Evolutionary conservation across 1,140 invertebrate genomes (phyloP), one percentile per base, ranked within the genome.

Genomic region (Bradysia coprophila): DNA sequence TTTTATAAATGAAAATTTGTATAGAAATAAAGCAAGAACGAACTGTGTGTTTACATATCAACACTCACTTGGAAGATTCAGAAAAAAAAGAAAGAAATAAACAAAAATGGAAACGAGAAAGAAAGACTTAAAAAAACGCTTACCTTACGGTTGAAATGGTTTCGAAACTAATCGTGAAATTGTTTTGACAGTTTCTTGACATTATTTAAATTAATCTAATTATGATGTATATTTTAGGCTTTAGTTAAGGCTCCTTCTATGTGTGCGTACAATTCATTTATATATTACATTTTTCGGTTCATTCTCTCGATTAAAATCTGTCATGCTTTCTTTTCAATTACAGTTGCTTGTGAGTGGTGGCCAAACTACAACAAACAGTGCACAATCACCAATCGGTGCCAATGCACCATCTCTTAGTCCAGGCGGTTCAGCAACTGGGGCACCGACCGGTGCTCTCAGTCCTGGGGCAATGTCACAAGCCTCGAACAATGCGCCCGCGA

Each of bases 341-440:
- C 71, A 83, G 81, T 67, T 83, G 56, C 64, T 84, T 4, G 56
- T 73, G 72, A 46, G 75, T 72, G 24, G 73, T 76, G 48, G 68
- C 43, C 61, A 66, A 42, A 66, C 67, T 36, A 79, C 74, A 41
- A 71, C 71, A 48, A 65, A 67, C 46, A 73, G 63, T 24, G 63
- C 62, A 15, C 48, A 51, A 42, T 54, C 58, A 43, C 66, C 65
- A 40, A 57, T 61, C 33, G 72, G 71, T 49, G 71, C 70, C 24
- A 67, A 67, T 46, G 61, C 59, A 42, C 62, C 67, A 41, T 68
- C 72, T 16, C 51, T 73, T 34, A 73, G 69, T 50, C 72, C 73
- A 11, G 73, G 72, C 34, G 71, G 65, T 36, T 69, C 71, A 34
- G 68, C 70, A 16, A 69, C 72, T 16, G 49, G 65, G 55, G 70